Percentiles rank a stretch among this genome's conserved stretches.
These are phyloP conservation scores for Pristionchus entomophagus DNA, from an alignment of 2,888 invertebrate species.

Conservation along the genomic window DNA sequence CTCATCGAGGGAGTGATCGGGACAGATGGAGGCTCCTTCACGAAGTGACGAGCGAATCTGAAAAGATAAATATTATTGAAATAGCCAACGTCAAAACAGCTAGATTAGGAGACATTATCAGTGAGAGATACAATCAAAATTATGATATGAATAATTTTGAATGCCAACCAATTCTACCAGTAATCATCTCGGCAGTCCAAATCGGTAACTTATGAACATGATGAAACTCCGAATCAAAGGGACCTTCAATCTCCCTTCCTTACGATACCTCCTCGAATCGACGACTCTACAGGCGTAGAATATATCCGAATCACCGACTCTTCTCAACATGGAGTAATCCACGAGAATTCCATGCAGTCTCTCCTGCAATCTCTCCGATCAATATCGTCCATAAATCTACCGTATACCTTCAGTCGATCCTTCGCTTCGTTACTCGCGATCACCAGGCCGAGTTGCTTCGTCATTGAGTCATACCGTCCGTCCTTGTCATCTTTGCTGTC, in stretches of 20 bases:
- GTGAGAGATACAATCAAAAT: too few species aligned
- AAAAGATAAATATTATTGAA: not conserved
- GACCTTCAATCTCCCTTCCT: not conserved
- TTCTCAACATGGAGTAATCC: conserved; percentile 47
- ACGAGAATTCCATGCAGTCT: conserved; percentile 50
- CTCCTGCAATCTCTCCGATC: conserved; percentile 25
- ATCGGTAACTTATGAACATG: not conserved
- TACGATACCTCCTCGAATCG: conserved; percentile 38
- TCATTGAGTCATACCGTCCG: conserved; percentile 36
- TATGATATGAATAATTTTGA: not conserved
- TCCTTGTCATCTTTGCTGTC: conserved; percentile 22
- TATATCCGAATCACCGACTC: conserved; percentile 48
- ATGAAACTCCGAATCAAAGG: not conserved
- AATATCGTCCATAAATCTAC: not conserved
- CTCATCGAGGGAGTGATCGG: not conserved
- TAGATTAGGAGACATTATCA: too few species aligned
- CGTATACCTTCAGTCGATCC: conserved; percentile 45
- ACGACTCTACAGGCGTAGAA: conserved; percentile 48
- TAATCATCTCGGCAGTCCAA: not conserved
- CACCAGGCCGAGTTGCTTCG: conserved; percentile 4
- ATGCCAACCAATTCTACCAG: not conserved
- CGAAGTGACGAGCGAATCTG: conserved; percentile 46
- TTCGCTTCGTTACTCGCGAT: conserved; percentile 42
- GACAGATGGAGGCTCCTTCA: conserved; percentile 10
- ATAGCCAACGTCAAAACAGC: too few species aligned